Evolutionary conservation across 2,888 invertebrate genomes (phyloP).

Genomic region (Idaea dimidiata): DNA sequence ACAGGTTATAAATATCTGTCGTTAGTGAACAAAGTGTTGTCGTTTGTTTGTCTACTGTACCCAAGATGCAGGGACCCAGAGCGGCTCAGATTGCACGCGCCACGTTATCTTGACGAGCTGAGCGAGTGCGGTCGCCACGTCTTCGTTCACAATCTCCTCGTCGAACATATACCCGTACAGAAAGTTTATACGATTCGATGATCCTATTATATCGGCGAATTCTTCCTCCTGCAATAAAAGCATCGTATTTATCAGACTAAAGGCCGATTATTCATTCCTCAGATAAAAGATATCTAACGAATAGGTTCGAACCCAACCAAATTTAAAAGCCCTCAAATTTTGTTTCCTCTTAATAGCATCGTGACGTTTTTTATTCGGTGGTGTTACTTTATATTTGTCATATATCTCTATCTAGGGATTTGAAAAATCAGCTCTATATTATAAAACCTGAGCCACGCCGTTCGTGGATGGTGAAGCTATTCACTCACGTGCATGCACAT

Average conservation of each 20-base stretch:
- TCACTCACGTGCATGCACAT: too few species aligned
- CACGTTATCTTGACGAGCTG: slow-evolving; percentile 90
- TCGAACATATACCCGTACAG: slow-evolving; percentile 97
- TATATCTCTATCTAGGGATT: too few species aligned
- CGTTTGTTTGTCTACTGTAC: slow-evolving; percentile 83
- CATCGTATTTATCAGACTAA: neutral
- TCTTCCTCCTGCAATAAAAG: slow-evolving; percentile 90
- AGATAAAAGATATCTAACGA: too few species aligned
- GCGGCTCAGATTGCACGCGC: slow-evolving; percentile 93
- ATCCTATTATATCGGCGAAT: slow-evolving; percentile 91
- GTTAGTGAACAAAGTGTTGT: neutral
- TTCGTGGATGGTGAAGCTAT: too few species aligned
- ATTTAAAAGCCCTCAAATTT: too few species aligned
- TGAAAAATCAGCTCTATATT: too few species aligned
- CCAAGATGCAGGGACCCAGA: slow-evolving; percentile 98
- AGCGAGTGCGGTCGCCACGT: slow-evolving; percentile 91
- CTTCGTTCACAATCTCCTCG: slow-evolving; percentile 94
- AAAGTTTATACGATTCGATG: slow-evolving; percentile 93
- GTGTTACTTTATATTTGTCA: too few species aligned
- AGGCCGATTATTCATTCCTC: neutral
- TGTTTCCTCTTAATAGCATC: too few species aligned
- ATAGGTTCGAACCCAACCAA: too few species aligned
- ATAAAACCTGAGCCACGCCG: neutral
- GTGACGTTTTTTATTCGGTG: too few species aligned
- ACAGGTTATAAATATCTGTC: neutral